Conservation (phyloP, 2,888 invertebrate species). For the Camponotus fellah region DNA sequence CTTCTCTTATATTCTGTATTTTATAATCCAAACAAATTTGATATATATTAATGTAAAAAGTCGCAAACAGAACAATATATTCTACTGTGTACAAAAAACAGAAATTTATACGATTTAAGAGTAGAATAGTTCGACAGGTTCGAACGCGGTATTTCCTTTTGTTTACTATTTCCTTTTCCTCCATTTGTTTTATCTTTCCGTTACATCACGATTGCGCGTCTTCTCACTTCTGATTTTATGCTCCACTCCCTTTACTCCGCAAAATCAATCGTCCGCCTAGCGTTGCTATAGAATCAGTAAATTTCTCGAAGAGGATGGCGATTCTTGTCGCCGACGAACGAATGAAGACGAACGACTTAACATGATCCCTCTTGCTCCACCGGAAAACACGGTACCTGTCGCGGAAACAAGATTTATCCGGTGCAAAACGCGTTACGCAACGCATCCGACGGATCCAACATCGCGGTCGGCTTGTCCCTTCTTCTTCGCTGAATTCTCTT, state of each 20-base stretch:
- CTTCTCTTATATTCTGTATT: not conserved
- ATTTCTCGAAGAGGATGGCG: slow-evolving; percentile 26
- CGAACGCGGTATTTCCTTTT: slow-evolving; percentile 14
- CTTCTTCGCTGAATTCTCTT: slow-evolving; percentile 39
- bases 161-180: not conserved
- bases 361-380: slow-evolving; percentile 2
- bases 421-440: slow-evolving; percentile 52
- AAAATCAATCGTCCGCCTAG: slow-evolving; percentile 37
- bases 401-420: slow-evolving; percentile 60
- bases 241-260: slow-evolving; percentile 34
- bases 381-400: slow-evolving; percentile 20
- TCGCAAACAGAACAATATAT: not conserved
- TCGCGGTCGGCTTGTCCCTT: slow-evolving; percentile 22
- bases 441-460: slow-evolving; percentile 47
- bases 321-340: slow-evolving; percentile 23
- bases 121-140: slow-evolving; percentile 5
- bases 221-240: slow-evolving; percentile 25
- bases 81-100: not conserved
- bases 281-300: slow-evolving; percentile 32
- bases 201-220: slow-evolving; percentile 1
- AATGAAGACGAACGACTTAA: slow-evolving; percentile 52
- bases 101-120: slow-evolving; percentile 13
- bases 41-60: not conserved
- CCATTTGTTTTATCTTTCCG: slow-evolving; percentile 5
- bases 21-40: not conserved